Evolutionary conservation across 2,888 invertebrate species (phyloP), one percentile per base, ranked within the genome.

Genomic region (Drosophila nigricruria): DNA sequence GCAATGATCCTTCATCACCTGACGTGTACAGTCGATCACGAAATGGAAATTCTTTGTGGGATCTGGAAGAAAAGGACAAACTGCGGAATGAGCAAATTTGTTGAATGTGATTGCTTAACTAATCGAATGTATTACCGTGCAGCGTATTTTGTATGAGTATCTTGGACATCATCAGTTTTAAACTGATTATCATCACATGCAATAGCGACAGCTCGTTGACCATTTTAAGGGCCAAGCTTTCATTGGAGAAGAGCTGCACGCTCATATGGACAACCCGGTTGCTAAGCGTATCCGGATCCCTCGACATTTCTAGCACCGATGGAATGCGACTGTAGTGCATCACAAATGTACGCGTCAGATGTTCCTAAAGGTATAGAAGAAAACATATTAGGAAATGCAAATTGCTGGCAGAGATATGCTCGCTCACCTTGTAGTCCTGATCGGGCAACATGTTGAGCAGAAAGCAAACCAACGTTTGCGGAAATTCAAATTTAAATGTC

Each of bases 241-340:
- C 97, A 93, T 98, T 99, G 79, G 97, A 97, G 94, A 99, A 98
- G 65, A 99, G 94, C 93, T 99, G 97, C 5, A 99, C 99, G 88
- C 98, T 98, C 93, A 99, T 98, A 93, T 99, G 99, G 1, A 99
- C 98, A 1, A 99, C 98, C 53, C 98, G 95, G 94, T 98, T 98
- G 88, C 98, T 98, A 4, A 99, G 94, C 5, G 97, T 97, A 92
- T 98, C 98, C 0, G 97, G 97, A 94, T 98, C 97, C 14, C 94
- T 94, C 0, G 97, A 96, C 89, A 95, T 95, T 91, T 97, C 97
- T 70, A 99, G 94, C 92, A 98, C 97, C 87, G 97, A 96, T 20
- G 98, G 97, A 87, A 98, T 98, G 88, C 98, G 95, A 78, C 97
- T 97, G 93, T 99, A 99, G 94, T 99, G 99, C 93, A 98, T 95